A percentile compares a stretch with the other conserved stretches of the same genome.
Evolutionary conservation across 2,888 invertebrate genomes (phyloP).

Genomic region (Hypena proboscidalis): DNA sequence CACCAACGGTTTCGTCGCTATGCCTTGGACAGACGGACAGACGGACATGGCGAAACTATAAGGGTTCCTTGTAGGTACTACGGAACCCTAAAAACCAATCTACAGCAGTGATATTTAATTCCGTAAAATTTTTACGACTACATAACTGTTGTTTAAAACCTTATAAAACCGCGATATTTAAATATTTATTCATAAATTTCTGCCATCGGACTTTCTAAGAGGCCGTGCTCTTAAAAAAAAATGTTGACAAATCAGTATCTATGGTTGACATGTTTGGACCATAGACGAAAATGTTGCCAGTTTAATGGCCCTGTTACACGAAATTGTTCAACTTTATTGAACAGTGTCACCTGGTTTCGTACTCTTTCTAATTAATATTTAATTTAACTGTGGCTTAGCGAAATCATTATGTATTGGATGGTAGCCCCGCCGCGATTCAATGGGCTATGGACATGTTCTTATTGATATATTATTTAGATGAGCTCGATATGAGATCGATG

Average conservation of each 20-base stretch:
- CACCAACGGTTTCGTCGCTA: too few species aligned
- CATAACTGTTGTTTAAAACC: constrained; percentile 6
- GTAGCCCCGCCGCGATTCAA: constrained; percentile 27
- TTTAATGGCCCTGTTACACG: constrained; percentile 13
- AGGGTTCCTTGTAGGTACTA: too few species aligned
- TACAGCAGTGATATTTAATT: too few species aligned
- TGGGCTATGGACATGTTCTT: constrained; percentile 7
- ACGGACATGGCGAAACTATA: too few species aligned
- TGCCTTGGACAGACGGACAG: too few species aligned
- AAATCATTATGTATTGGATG: constrained; percentile 19
- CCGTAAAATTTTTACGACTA: constrained; percentile 4
- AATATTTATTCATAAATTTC: constrained; percentile 20
- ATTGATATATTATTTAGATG: not conserved
- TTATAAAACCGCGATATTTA: constrained; percentile 6
- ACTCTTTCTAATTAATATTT: constrained; percentile 44
- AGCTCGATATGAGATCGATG: not conserved
- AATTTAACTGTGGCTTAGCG: constrained; percentile 29
- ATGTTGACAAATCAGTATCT: constrained; percentile 11
- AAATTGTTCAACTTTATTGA: constrained; percentile 15
- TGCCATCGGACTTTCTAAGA: constrained; percentile 31
- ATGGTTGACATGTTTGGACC: constrained; percentile 10
- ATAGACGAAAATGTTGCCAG: constrained; percentile 8
- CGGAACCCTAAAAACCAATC: too few species aligned
- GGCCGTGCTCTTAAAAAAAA: constrained; percentile 7
- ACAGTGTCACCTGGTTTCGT: constrained; percentile 31